A percentile compares a stretch with the other conserved stretches of the same genome.
Conservation (phyloP, 1,140 invertebrate genomes). For the Drosophila santomea region DNA sequence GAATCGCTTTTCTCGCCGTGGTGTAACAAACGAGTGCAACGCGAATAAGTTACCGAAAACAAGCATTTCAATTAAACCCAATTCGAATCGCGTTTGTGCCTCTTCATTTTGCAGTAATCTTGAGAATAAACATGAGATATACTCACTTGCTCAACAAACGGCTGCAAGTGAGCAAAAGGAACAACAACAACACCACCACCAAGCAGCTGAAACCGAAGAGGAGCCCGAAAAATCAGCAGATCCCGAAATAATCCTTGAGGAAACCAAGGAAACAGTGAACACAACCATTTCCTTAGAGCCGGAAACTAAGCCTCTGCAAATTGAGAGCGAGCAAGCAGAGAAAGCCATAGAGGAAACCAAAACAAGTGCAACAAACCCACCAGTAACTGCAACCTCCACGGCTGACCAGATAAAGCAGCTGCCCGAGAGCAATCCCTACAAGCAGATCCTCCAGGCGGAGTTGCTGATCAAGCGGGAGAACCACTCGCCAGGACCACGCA, state of each 20-base stretch:
- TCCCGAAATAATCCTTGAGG: conserved; percentile 12
- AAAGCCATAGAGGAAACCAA: conserved; percentile 15
- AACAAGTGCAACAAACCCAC: conserved; percentile 28
- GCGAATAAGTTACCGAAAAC: conserved; percentile 26
- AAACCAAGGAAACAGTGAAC: conserved; percentile 15
- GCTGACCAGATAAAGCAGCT: conserved; percentile 33
- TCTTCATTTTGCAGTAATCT: conserved; percentile 90
- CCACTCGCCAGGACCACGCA: conserved; percentile 61
- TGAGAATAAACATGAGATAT: conserved; percentile 93
- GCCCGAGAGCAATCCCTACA: conserved; percentile 21
- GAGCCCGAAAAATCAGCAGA: conserved; percentile 35
- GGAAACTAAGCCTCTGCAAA: conserved; percentile 39
- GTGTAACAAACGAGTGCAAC: conserved; percentile 77
- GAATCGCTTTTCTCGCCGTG: conserved; percentile 59
- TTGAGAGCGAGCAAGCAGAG: conserved; percentile 48
- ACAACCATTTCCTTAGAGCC: conserved; percentile 40
- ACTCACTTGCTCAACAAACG: conserved; percentile 90
- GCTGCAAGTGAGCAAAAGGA: conserved; percentile 79
- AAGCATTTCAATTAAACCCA: conserved; percentile 42
- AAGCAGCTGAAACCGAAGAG: conserved; percentile 38
- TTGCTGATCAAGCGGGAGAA: conserved; percentile 69
- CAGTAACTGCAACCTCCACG: conserved; percentile 15
- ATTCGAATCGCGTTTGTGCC: conserved; percentile 69
- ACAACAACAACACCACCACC: conserved; percentile 11
- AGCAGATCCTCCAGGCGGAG: conserved; percentile 39